Evolutionary conservation across 2,888 invertebrate species (phyloP), one percentile per base, ranked within the genome.

Genomic region (Melinaea menophilus): DNA sequence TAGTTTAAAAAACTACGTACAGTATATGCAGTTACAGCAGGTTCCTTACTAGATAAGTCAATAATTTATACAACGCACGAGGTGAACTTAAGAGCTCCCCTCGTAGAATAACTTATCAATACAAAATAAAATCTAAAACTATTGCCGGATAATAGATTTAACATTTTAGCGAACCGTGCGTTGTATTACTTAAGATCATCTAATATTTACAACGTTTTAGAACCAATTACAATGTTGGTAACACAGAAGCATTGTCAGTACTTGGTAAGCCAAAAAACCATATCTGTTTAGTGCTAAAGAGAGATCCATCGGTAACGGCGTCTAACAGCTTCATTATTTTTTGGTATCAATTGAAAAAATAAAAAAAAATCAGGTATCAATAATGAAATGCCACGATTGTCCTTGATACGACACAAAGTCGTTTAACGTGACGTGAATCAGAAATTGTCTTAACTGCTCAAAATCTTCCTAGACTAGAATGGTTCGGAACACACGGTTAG

Each of bases 221-320:
- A 84, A 80, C 83, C 82, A 81, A 85, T 82, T 76, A 79, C 75
- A 77, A 79, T 72, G 76, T 75, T 74, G 84, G 84, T 82, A 85
- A 84, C 83, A 73, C 76, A 69, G 62, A 68, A 68, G 75, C 70
- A 73, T 69, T 79, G 79, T 76, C 82, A 73, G 79, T 85, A 83
- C 88, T 87, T 86, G 89, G 88, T 88, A 81, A 83, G 80, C 81
- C 80, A 76, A 80, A 78, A 80, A 77, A 77, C 75, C 74, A 71
- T 74, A 79, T 82, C 80, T 81, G 82, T 79, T 77, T 78, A 83
- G 81, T 78, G 81, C 84, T 85, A 81, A 81, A 71, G 81, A 86
- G 90, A 90, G 90, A 90, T 90, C 90, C 88, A 88, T 89, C 90
- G 90, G 89, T 90, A 90, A 90, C 90, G 80, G 86, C 81, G 78